A percentile compares a stretch with the other conserved stretches of the same genome.
Conservation (phyloP, 2,797 vertebrate species). For the Pelobates cultripes region DNA sequence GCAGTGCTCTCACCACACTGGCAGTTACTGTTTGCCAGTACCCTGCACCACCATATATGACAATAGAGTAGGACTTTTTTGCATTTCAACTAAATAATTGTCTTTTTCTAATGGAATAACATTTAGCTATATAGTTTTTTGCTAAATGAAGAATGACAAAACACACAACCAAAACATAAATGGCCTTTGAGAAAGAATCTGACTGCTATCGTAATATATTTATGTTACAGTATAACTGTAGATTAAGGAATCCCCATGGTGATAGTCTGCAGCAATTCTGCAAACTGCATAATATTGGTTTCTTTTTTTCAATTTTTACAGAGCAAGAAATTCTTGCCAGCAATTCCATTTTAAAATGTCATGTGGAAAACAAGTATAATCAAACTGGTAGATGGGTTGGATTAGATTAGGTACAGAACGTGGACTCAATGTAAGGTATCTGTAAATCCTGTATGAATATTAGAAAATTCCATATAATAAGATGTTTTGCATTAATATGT, state of each 20-base stretch:
- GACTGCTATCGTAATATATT: conserved; percentile 30
- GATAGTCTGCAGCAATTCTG: conserved; percentile 34
- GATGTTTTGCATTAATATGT: too few relatives aligned
- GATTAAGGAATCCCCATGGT: conserved; percentile 22
- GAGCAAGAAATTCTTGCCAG: conserved; percentile 30
- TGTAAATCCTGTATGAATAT: too few relatives aligned
- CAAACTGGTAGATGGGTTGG: neutral
- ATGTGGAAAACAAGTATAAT: conserved; percentile 26
- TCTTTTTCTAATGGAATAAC: conserved; percentile 23
- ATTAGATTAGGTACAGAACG: neutral
- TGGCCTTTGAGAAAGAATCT: conserved; percentile 31
- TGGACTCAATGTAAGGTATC: too few relatives aligned
- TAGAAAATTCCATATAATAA: too few relatives aligned
- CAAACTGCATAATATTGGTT: conserved; percentile 27
- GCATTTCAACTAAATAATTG: conserved; percentile 19
- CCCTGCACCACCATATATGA: too few relatives aligned
- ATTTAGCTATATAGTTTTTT: conserved; percentile 36
- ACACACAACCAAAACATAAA: conserved; percentile 27
- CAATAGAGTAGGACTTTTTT: too few relatives aligned
- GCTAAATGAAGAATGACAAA: conserved; percentile 29
- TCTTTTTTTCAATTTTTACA: conserved; percentile 11
- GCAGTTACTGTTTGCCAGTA: too few relatives aligned
- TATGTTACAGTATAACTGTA: conserved; percentile 32
- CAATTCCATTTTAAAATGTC: conserved; percentile 35
- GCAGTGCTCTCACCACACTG: too few relatives aligned